Evolutionary conservation across 2,113 vertebrate species (phyloP), one percentile per base, ranked within the genome.

Genomic region (Mesoclemmys tuberculata): DNA sequence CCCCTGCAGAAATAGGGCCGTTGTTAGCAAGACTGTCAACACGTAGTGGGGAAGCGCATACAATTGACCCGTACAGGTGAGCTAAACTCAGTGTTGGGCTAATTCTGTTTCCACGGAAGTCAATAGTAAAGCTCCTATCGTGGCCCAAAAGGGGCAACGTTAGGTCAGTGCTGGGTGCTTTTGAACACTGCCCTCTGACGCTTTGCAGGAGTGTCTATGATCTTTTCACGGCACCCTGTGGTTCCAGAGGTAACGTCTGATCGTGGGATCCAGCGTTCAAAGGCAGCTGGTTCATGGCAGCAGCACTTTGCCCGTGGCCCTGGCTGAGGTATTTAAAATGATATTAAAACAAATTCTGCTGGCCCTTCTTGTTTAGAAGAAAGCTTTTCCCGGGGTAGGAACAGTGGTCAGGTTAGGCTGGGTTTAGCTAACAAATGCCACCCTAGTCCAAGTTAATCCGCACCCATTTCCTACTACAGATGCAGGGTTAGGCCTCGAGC

Each of bases 201-300:
- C 12, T 38, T 64, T 78, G 12, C 83, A 54, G 29, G 9, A 16
- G 56, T 80, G 31, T 71, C 80, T 54, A 16, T 35, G 10, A 24
- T 75, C 51, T 58, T 86, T 79, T 87, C 79, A 31, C 52, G 35
- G 31, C 71, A 46, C 12, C 16, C n/a, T 92, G 56, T 79, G 46
- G 22, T 79, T 52, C 13, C 64, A 35, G 9, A 54, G 77, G 75
- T 38, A 52, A 4, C 8, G 14, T 3, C n/a, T 75, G 5, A 5
- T 38, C 85, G 41, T 6, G 27, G 0, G 0, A 5, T 46, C 82
- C 71, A 74, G 71, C 83, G 68, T 12, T 52, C 1, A 1, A 68
- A 83, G 54, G 24, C 71, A 74, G 38, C 22, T 80, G 71, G 51
- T 1, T 21, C 6, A 10, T 8, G 19, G 35, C 52, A 82, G 82